These are phyloP conservation scores for Trematocara stigmaticum DNA, from an alignment of 2,113 vertebrate species.

Conservation along the genomic window DNA sequence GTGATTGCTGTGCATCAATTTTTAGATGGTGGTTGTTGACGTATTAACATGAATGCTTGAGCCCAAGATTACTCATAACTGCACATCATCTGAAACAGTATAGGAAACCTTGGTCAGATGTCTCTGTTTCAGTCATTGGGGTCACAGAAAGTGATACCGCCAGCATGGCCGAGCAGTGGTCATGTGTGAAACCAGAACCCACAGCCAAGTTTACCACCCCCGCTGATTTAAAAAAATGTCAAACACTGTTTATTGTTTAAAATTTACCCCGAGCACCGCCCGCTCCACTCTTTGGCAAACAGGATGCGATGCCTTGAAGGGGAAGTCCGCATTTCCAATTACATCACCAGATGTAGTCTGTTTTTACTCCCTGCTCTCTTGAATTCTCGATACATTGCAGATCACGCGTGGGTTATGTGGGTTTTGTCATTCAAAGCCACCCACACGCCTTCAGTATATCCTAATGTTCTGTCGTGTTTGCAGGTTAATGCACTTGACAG, in stretches of 20 bases:
- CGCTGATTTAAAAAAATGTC: background rate
- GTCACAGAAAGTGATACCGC: background rate
- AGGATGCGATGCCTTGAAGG: constrained; percentile 9
- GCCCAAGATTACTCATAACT: background rate
- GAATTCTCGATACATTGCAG: background rate
- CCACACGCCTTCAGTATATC: background rate
- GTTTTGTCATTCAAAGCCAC: background rate
- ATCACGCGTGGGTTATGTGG: background rate
- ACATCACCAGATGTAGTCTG: background rate
- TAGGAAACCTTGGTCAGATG: background rate
- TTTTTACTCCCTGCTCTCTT: background rate
- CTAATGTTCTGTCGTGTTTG: background rate
- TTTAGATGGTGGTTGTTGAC: background rate
- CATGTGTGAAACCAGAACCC: background rate
- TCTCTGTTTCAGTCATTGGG: background rate
- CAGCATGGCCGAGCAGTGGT: background rate
- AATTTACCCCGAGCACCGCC: background rate
- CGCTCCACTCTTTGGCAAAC: background rate
- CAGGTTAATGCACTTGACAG: background rate
- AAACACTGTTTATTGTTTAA: background rate
- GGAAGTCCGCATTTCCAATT: background rate
- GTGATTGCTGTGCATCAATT: background rate
- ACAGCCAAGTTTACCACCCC: background rate
- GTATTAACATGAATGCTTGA: background rate
- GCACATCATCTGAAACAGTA: background rate